These are phyloP conservation scores for Geophilus truncorum DNA, from an alignment of 2,888 invertebrate genomes.

Conservation along the genomic window DNA sequence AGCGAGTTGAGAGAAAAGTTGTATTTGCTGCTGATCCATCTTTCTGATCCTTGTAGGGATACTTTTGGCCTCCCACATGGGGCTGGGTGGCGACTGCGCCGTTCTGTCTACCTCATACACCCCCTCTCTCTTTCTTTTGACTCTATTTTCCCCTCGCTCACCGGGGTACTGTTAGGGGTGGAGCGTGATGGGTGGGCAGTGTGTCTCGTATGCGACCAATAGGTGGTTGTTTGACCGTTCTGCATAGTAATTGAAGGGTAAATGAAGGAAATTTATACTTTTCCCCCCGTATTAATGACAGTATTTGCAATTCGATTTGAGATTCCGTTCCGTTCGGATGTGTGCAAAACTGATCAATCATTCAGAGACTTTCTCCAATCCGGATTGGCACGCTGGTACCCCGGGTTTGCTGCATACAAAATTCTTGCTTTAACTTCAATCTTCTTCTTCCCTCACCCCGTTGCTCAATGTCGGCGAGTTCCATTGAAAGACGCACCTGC, in stretches of 20 bases:
- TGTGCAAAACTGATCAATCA: slow-evolving; percentile 13
- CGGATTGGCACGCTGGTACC: not conserved
- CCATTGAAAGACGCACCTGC: slow-evolving; percentile 29
- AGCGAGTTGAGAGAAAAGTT: slow-evolving; percentile 25
- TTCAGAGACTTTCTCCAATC: slow-evolving; percentile 11
- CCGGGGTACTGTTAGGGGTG: slow-evolving; percentile 8
- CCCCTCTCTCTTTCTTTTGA: not conserved
- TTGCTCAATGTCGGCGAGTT: slow-evolving; percentile 20
- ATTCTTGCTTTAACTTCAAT: slow-evolving; percentile 3
- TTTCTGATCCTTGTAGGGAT: not conserved
- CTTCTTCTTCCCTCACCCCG: slow-evolving; percentile 8
- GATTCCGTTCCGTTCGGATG: not conserved
- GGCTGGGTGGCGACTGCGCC: slow-evolving; percentile 21
- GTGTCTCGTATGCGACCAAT: not conserved
- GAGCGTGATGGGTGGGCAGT: not conserved
- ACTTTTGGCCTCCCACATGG: slow-evolving; percentile 14
- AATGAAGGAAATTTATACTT: not conserved
- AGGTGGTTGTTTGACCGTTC: not conserved
- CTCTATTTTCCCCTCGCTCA: not conserved
- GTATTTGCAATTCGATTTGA: not conserved
- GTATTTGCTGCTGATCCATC: slow-evolving; percentile 25
- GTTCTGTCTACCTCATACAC: not conserved
- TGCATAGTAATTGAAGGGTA: not conserved
- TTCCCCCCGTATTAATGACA: not conserved
- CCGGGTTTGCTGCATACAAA: not conserved